Evolutionary conservation across 2,797 vertebrate species (phyloP).

Genomic region (Myoxocephalus aenaeus): DNA sequence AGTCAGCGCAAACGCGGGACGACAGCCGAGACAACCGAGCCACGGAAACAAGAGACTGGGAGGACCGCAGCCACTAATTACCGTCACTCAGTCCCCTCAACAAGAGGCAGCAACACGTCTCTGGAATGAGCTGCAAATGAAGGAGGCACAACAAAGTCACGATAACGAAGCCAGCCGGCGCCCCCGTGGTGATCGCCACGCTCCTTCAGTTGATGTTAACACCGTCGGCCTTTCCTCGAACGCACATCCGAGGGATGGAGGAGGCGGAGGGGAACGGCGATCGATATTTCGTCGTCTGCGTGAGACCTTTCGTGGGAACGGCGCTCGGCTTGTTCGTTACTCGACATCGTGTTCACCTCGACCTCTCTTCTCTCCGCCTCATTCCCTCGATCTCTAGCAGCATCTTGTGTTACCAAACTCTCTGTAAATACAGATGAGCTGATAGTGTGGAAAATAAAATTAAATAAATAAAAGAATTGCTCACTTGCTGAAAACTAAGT

Average conservation of each 20-base stretch:
- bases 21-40: constrained; percentile 4
- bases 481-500: too few relatives aligned
- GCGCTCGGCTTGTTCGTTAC: background rate
- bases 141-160: constrained; percentile 77
- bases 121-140: constrained; percentile 71
- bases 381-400: constrained; percentile 26
- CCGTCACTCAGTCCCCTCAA: constrained; percentile 57
- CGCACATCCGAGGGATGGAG: constrained; percentile 47
- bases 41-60: constrained; percentile 17
- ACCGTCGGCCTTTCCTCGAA: constrained; percentile 33
- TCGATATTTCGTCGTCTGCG: constrained; percentile 53
- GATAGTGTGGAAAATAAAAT: too few relatives aligned
- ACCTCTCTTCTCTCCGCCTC: constrained; percentile 9
- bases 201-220: constrained; percentile 48
- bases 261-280: constrained; percentile 55
- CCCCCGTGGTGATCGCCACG: constrained; percentile 63
- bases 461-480: too few relatives aligned
- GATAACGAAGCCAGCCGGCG: constrained; percentile 71
- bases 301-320: constrained; percentile 40
- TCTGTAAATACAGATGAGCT: too few relatives aligned
- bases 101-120: constrained; percentile 66
- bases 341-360: constrained; percentile 17
- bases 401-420: background rate
- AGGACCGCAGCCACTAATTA: constrained; percentile 53
- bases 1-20: constrained; percentile 7